These are phyloP conservation scores for Tragelaphus scriptus DNA, from an alignment of 2,113 vertebrate species.

Conservation along the genomic window DNA sequence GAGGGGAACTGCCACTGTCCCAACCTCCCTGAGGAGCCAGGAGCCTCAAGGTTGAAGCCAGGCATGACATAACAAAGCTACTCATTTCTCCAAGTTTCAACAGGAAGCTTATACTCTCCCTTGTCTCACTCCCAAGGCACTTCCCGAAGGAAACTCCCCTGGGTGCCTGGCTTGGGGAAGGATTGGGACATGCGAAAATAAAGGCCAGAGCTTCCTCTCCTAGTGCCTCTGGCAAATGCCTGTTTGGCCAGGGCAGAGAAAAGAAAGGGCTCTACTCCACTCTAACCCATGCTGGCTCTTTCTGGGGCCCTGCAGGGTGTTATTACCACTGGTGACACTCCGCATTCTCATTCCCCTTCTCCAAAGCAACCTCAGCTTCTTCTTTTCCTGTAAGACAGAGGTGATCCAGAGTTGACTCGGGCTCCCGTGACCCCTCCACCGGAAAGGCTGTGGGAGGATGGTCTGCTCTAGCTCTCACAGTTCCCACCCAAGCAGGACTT, in stretches of 20 bases:
- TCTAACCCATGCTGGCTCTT: background rate
- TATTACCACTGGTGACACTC: slow-evolving; percentile 93
- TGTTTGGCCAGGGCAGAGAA: background rate
- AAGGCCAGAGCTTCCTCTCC: slow-evolving; percentile 15
- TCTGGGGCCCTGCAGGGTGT: background rate
- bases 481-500: background rate
- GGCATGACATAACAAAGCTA: background rate
- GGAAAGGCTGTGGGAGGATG: background rate
- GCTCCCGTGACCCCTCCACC: background rate
- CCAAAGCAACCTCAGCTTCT: slow-evolving; percentile 84
- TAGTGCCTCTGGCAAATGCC: background rate
- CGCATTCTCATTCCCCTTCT: slow-evolving; percentile 82
- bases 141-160: background rate
- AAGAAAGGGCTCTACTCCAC: background rate
- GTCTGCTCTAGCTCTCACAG: background rate
- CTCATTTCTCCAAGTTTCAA: background rate
- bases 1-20: background rate
- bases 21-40: background rate
- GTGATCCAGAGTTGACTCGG: background rate
- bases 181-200: background rate
- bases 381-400: slow-evolving; percentile 84
- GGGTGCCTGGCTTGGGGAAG: background rate
- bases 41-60: background rate
- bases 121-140: background rate
- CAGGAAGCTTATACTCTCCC: background rate